These are phyloP conservation scores for Eristalis pertinax DNA, from an alignment of 2,888 invertebrate genomes.

Conservation along the genomic window DNA sequence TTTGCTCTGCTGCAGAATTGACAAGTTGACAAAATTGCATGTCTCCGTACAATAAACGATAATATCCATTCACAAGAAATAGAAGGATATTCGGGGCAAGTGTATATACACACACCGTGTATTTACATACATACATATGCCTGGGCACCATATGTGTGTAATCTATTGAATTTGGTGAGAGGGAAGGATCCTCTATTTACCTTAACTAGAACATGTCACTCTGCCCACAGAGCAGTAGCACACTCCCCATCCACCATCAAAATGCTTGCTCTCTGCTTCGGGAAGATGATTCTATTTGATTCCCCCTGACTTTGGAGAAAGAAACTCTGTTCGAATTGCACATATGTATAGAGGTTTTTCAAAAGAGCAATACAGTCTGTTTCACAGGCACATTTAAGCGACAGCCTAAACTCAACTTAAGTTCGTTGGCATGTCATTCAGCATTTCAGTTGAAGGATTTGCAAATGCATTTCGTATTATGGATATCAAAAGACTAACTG, in stretches of 20 bases:
- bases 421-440: not conserved
- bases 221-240: slow-evolving; percentile 42
- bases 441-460: not conserved
- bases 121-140: slow-evolving; percentile 6
- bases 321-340: slow-evolving; percentile 22
- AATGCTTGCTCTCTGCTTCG: slow-evolving; percentile 51
- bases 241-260: slow-evolving; percentile 29
- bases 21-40: slow-evolving; percentile 71
- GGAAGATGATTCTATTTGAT: slow-evolving; percentile 51
- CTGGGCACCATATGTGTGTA: slow-evolving; percentile 52
- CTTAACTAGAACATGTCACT: slow-evolving; percentile 66
- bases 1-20: slow-evolving; percentile 51
- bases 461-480: not conserved
- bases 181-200: slow-evolving; percentile 55
- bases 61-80: slow-evolving; percentile 19
- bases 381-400: not conserved
- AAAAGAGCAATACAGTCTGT: slow-evolving; percentile 24
- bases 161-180: slow-evolving; percentile 40
- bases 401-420: not conserved
- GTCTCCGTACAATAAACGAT: slow-evolving; percentile 55
- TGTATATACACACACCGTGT: slow-evolving; percentile 11
- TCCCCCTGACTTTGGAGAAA: slow-evolving; percentile 27
- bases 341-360: slow-evolving; percentile 21
- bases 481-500: not conserved
- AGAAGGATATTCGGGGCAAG: slow-evolving; percentile 37